These are phyloP conservation scores for Morelia viridis DNA, from an alignment of 2,797 vertebrate genomes.

Conservation along the genomic window DNA sequence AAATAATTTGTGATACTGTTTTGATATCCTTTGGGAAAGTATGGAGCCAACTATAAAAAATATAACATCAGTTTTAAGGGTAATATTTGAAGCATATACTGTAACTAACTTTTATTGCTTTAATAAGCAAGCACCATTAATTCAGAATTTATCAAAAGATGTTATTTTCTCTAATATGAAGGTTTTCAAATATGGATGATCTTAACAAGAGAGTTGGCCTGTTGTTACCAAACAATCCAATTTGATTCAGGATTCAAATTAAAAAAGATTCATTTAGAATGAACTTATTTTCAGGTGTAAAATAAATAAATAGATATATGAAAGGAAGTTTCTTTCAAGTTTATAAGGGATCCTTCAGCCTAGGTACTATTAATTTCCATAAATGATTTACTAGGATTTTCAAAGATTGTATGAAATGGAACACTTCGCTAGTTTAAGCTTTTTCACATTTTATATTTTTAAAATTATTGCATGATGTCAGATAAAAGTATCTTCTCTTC, in stretches of 20 bases:
- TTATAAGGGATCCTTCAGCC: neutral
- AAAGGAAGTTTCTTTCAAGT: neutral
- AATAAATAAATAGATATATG: neutral
- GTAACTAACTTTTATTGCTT: neutral
- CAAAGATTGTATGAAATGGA: slow-evolving; percentile 3
- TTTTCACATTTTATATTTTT: neutral
- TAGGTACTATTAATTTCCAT: neutral
- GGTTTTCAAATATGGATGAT: neutral
- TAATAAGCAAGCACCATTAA: neutral
- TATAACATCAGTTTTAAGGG: neutral
- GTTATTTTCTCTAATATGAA: neutral
- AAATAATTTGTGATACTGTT: too few species aligned
- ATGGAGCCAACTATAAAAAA: neutral
- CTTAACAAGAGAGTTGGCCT: neutral
- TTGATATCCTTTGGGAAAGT: too few species aligned
- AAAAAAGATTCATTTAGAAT: neutral
- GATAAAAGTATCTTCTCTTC: neutral
- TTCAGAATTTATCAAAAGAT: neutral
- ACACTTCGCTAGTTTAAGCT: neutral
- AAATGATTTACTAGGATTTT: neutral
- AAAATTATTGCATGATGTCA: neutral
- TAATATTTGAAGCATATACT: neutral
- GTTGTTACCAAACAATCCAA: neutral
- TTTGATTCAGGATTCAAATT: neutral
- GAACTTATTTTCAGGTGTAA: neutral